Conservation (phyloP, 2,888 invertebrate species). For the Camptogramma bilineatum region DNA sequence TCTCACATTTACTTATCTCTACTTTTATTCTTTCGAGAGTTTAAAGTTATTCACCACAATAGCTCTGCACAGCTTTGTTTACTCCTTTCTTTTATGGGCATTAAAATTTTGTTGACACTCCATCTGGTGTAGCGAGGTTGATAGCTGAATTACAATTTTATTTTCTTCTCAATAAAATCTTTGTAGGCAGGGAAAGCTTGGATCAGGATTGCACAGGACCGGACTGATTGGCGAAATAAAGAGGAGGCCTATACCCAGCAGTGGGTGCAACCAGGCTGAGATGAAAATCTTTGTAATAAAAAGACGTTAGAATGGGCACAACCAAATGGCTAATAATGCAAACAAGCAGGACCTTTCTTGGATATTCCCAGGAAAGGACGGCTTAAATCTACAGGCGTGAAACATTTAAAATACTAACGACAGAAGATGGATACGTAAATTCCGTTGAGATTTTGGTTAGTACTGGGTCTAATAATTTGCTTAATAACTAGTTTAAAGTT, state of each 20-base stretch:
- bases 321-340: neutral
- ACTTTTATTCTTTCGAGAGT: conserved; percentile 16
- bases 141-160: conserved; percentile 28
- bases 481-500: no score
- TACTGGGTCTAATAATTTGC: no score
- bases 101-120: conserved; percentile 37
- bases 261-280: no score
- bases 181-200: no score
- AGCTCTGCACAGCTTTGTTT: conserved; percentile 18
- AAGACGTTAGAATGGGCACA: neutral
- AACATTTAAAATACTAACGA: no score
- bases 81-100: conserved; percentile 30
- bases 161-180: conserved; percentile 20
- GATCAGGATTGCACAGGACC: no score
- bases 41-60: conserved; percentile 12
- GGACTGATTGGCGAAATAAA: no score
- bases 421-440: no score
- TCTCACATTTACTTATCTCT: neutral
- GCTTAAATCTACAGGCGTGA: neutral
- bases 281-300: no score
- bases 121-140: conserved; percentile 31
- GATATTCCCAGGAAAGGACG: neutral
- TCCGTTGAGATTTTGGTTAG: no score
- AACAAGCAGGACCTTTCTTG: neutral
- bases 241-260: no score